Evolutionary conservation across 1,140 invertebrate genomes (phyloP), one percentile per base, ranked within the genome.

Genomic region (Cephus cinctus): DNA sequence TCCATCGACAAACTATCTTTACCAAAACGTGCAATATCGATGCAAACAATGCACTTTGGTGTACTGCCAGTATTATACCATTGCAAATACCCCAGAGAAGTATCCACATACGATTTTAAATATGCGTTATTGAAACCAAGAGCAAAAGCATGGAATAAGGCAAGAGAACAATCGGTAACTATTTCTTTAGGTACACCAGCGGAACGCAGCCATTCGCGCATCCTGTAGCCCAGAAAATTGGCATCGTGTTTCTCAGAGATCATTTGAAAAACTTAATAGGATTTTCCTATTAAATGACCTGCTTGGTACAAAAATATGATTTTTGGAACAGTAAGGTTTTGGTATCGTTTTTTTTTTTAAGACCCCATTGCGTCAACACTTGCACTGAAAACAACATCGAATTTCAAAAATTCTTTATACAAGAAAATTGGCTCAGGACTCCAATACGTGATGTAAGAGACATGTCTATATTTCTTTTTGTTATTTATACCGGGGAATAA

Each of bases 11-110:
- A 5, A 57, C 19, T 6, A 51, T 20, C 34, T 60, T 49, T 15
- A 61, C 55, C 8, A n/a, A 61, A 31, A 39, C 55, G 55, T 1
- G 54, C 55, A 6, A 57, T 55, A 42, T 60, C 58, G 3, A 54
- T 44, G 2, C 49, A 25, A 4, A 60, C 20, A 27, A 48, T 27
- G 18, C 47, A 50, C 21, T 15, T 39, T 16, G 8, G 43, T 5
- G 4, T 4, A 38, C 21, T 5, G 5, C 5, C 14, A 9, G 18
- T 19, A 38, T 19, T 19, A 18, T 5, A 18, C 21, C 12, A 5
- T 19, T 19, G 21, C 21, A 9, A 4, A 5, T 5, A 20, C 36
- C 9, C 6, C 20, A 38, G 44, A 16, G 42, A 45, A n/a, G 34
- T 40, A 21, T 45, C 27, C 14, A 51, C 16, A 18, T 51, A 45